Base-by-base conservation (phyloP, 2,797 vertebrate genomes). In the Chaetophractus vellerosus region DNA sequence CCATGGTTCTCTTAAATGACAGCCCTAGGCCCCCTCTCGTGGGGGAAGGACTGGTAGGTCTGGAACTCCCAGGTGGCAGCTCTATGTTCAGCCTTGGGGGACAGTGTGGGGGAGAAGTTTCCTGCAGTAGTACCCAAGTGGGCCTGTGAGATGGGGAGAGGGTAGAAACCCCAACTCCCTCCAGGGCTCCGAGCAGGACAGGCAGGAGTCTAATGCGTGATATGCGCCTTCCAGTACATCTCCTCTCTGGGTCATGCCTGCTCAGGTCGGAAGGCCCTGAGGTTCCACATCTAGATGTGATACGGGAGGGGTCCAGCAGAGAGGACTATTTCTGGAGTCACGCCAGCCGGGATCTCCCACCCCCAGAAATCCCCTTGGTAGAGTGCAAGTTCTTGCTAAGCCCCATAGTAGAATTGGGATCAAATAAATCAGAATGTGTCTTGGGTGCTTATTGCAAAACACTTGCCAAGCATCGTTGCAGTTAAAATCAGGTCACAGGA, bases 61-160 rank as follows among this genome's bases (percentile, higher is more conserved):
- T 45, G 21, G 9, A 63, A 31, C 24, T 50, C 23, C 59, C 1
- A 2, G 19, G 4, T 15, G 76, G 33, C 26, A 71, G 6, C 7
- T 79, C 11, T 45, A 15, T 19, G 48, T 14, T 84, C 79, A 63
- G 64, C 19, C 36, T 10, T 21, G 33, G 88, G 5, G 88, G 28
- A n/a, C 2, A 0, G 0, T 3, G 1, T 4, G 12, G 21, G 45
- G 45, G 45, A 1, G 45, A 38, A 45, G 59, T 12, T 64, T 15
- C 45, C n/a, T 55, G n/a, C 18, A 59, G 5, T 36, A 23, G 72
- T 59, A 71, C 55, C 11, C 16, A 52, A 11, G 23, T 6, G n/a
- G 9, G 15, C 41, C 0, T n/a, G 23, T n/a, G 21, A 72, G 61
- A 3, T 15, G 45, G 26, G n/a, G 52, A 92, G 41, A 18, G 68